Conservation (phyloP, 2,113 vertebrate genomes). For the Pseudorhombus dupliciocellatus region DNA sequence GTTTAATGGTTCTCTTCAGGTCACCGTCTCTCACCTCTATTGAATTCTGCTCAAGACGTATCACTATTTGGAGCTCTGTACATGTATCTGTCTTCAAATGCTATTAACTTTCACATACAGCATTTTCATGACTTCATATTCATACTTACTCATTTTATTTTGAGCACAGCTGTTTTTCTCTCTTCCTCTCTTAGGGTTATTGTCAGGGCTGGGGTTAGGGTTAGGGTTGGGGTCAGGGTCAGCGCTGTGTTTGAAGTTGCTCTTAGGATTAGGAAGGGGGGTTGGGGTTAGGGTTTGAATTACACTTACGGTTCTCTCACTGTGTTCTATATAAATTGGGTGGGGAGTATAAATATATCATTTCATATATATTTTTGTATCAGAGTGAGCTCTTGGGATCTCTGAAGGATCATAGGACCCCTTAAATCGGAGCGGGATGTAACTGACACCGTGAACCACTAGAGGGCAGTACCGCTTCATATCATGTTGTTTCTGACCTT, state of each 20-base stretch:
- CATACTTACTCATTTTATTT: neutral
- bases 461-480: slow-evolving; percentile 36
- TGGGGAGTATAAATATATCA: no score
- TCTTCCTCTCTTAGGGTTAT: no score
- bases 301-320: no score
- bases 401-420: no score
- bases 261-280: no score
- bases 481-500: neutral
- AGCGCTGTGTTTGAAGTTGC: no score
- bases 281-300: no score
- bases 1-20: slow-evolving; percentile 50
- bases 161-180: neutral
- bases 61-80: slow-evolving; percentile 26
- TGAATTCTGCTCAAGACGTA: slow-evolving; percentile 29
- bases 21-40: slow-evolving; percentile 45
- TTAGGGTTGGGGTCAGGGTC: no score
- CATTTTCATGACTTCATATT: neutral
- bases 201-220: no score
- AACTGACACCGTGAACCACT: slow-evolving; percentile 17
- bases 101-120: slow-evolving; percentile 4
- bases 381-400: no score
- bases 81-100: slow-evolving; percentile 15
- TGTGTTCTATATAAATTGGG: no score
- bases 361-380: no score
- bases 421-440: slow-evolving; percentile 14